Percentiles rank a stretch among this genome's conserved stretches.
phyloP scores from a whole-genome alignment of 2,888 invertebrate genomes.

The Drosophila paucipuncta region DNA sequence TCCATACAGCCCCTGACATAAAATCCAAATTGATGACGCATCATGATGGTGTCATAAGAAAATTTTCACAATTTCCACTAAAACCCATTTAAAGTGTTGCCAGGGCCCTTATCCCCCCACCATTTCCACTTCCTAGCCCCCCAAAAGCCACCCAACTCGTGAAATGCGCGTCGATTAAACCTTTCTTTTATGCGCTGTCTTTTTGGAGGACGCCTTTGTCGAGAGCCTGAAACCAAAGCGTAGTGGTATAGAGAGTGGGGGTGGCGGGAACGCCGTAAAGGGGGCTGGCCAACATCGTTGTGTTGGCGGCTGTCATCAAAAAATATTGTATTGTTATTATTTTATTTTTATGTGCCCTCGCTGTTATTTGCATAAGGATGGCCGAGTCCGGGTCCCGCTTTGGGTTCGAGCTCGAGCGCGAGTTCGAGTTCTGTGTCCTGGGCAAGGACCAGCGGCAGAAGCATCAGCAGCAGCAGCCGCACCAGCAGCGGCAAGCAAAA shows the following conservation, averaged over 20 bases:
- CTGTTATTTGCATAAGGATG: conserved; percentile 80
- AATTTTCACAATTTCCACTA: conserved; percentile 73
- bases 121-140: not conserved
- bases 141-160: conserved; percentile 22
- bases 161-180: conserved; percentile 76
- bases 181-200: conserved; percentile 76
- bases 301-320: conserved; percentile 78
- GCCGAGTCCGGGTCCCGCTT: conserved; percentile 35
- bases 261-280: not conserved
- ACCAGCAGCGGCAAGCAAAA: conserved; percentile 63
- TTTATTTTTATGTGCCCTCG: conserved; percentile 78
- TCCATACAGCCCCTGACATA: conserved; percentile 37
- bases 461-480: conserved; percentile 27
- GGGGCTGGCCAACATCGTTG: conserved; percentile 51
- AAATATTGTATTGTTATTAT: conserved; percentile 81
- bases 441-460: conserved; percentile 46
- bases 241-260: conserved; percentile 2
- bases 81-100: conserved; percentile 67
- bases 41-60: conserved; percentile 69
- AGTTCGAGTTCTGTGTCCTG: conserved; percentile 23
- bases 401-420: conserved; percentile 18
- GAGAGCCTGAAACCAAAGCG: conserved; percentile 44
- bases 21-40: conserved; percentile 75
- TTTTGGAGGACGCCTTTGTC: conserved; percentile 63
- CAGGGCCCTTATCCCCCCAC: not conserved